Evolutionary conservation across 2,888 invertebrate species (phyloP).

Genomic region (Carabus problematicus): DNA sequence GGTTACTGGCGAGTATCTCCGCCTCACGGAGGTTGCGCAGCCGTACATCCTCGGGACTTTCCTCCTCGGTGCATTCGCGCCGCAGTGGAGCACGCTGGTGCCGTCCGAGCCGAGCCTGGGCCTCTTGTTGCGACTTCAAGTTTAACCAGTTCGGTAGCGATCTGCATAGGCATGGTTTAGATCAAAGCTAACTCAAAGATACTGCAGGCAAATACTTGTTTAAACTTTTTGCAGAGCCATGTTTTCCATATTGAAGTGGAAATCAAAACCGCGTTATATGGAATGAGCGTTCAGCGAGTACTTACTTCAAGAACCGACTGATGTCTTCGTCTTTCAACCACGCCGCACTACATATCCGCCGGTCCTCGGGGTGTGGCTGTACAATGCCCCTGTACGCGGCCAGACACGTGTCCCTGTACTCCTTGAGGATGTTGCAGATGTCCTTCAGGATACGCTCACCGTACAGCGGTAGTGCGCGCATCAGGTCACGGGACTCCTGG

Average conservation of each 20-base stretch:
- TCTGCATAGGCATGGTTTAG: slow-evolving; percentile 62
- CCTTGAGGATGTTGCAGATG: slow-evolving; percentile 72
- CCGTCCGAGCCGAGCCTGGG: slow-evolving; percentile 56
- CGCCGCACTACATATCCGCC: slow-evolving; percentile 80
- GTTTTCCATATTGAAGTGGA: too few species aligned
- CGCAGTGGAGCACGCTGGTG: slow-evolving; percentile 54
- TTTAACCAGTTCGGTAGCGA: slow-evolving; percentile 82
- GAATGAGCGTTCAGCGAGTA: slow-evolving; percentile 49
- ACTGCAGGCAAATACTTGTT: too few species aligned
- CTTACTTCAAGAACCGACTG: slow-evolving; percentile 85
- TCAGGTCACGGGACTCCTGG: slow-evolving; percentile 70
- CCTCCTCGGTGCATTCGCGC: slow-evolving; percentile 69
- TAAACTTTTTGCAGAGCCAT: too few species aligned
- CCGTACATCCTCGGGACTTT: slow-evolving; percentile 80
- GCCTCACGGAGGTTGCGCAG: slow-evolving; percentile 87
- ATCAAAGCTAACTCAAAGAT: too few species aligned
- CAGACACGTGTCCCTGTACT: slow-evolving; percentile 76
- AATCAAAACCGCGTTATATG: slow-evolving; percentile 4
- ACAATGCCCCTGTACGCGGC: slow-evolving; percentile 78
- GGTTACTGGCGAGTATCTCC: slow-evolving; percentile 89
- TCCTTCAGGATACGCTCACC: slow-evolving; percentile 77
- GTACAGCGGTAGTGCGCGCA: slow-evolving; percentile 76
- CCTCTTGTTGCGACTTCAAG: slow-evolving; percentile 64
- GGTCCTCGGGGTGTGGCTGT: slow-evolving; percentile 79
- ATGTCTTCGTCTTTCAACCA: slow-evolving; percentile 97